A percentile compares a stretch with the other conserved stretches of the same genome.
Conservation (phyloP, 1,140 invertebrate species). For the Condylostylus longicornis region DNA sequence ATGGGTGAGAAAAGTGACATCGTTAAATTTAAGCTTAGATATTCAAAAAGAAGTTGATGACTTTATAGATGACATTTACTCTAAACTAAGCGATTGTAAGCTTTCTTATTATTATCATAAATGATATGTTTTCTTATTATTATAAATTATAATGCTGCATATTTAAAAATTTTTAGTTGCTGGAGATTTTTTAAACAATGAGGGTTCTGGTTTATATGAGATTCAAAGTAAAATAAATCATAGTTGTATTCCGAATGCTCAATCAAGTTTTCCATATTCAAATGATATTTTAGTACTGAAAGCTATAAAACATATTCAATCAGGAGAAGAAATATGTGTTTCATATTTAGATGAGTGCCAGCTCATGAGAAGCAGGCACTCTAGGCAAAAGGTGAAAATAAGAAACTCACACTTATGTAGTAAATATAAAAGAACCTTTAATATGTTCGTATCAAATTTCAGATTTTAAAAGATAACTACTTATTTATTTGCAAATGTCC, state of each 20-base stretch:
- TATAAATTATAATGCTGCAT: background rate
- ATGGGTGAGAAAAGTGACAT: slow-evolving; percentile 67
- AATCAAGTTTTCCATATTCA: slow-evolving; percentile 69
- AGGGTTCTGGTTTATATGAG: slow-evolving; percentile 78
- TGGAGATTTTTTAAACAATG: slow-evolving; percentile 79
- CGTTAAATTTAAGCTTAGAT: slow-evolving; percentile 45
- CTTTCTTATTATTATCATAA: background rate
- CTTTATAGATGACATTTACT: slow-evolving; percentile 70
- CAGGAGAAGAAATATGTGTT: slow-evolving; percentile 79
- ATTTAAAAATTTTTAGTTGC: slow-evolving; percentile 41
- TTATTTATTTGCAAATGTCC: slow-evolving; percentile 46
- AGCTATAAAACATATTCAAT: slow-evolving; percentile 56
- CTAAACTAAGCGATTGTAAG: slow-evolving; percentile 66
- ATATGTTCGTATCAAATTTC: slow-evolving; percentile 12
- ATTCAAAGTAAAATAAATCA: slow-evolving; percentile 83
- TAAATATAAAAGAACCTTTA: background rate
- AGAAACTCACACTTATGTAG: background rate
- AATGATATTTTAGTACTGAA: slow-evolving; percentile 64
- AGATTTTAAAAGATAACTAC: slow-evolving; percentile 65
- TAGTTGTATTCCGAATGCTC: slow-evolving; percentile 80
- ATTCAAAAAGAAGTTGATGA: slow-evolving; percentile 52
- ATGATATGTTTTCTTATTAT: background rate
- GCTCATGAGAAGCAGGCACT: slow-evolving; percentile 63
- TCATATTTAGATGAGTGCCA: slow-evolving; percentile 81
- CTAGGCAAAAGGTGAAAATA: slow-evolving; percentile 54